Conservation (phyloP, 1,140 invertebrate species). For the Drosophila micromelanica region DNA sequence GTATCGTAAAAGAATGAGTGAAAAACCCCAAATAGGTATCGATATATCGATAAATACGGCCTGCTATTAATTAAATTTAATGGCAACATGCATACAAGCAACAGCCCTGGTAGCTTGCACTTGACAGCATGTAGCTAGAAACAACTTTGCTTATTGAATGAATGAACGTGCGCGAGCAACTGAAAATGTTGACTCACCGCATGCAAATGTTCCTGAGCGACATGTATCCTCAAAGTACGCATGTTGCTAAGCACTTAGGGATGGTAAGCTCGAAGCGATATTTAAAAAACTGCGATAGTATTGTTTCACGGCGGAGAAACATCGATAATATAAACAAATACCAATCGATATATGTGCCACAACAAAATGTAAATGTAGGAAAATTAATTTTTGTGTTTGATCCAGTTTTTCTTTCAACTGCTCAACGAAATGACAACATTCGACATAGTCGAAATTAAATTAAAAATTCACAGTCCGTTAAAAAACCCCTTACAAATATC, state of each 20-base stretch:
- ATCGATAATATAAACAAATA: no score
- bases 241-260: constrained; percentile 13
- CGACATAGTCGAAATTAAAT: not conserved
- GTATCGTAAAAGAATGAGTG: constrained; percentile 48
- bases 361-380: no score
- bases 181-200: constrained; percentile 3
- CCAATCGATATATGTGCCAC: no score
- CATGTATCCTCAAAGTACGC: not conserved
- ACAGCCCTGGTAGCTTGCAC: not conserved
- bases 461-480: not conserved
- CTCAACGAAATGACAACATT: not conserved
- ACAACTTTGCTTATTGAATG: not conserved
- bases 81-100: constrained; percentile 21
- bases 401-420: no score
- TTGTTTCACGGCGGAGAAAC: no score
- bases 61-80: not conserved
- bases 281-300: not conserved
- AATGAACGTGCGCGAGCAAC: not conserved
- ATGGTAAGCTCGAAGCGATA: not conserved
- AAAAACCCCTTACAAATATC: not conserved
- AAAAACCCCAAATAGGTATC: constrained; percentile 16
- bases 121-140: not conserved
- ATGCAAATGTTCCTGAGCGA: constrained; percentile 1
- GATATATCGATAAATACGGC: constrained; percentile 39
- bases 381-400: no score